These are phyloP conservation scores for Philhelius pedissequus DNA, from an alignment of 2,888 invertebrate species.

Conservation along the genomic window DNA sequence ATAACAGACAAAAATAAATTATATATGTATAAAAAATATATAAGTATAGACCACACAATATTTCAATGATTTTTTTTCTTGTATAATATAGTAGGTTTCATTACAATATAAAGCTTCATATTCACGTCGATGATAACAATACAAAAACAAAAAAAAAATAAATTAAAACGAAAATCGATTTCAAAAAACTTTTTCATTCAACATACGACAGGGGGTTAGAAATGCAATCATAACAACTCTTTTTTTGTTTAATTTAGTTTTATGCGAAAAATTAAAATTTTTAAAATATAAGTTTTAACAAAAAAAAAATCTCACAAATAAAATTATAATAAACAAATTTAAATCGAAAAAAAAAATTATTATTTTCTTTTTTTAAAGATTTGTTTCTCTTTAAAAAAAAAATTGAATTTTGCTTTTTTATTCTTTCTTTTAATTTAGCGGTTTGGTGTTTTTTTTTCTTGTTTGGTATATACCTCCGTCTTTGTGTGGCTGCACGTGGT, in stretches of 20 bases:
- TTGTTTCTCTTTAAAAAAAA: slow-evolving; percentile 17
- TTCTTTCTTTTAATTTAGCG: slow-evolving; percentile 17
- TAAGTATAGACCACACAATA: slow-evolving; percentile 65
- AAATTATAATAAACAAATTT: slow-evolving; percentile 13
- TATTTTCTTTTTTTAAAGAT: not conserved
- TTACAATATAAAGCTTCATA: slow-evolving; percentile 66
- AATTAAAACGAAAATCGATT: slow-evolving; percentile 49
- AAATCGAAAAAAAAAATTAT: slow-evolving; percentile 23
- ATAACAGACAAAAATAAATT: slow-evolving; percentile 45
- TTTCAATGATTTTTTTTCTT: slow-evolving; percentile 21
- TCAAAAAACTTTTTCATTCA: slow-evolving; percentile 56
- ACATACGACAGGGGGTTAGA: slow-evolving; percentile 69
- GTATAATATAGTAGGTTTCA: slow-evolving; percentile 26
- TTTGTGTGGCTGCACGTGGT: slow-evolving; percentile 85
- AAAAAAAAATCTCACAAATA: slow-evolving; percentile 27
- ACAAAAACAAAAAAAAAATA: slow-evolving; percentile 35
- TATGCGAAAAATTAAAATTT: slow-evolving; percentile 56
- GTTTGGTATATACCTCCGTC: slow-evolving; percentile 84
- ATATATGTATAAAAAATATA: slow-evolving; percentile 11
- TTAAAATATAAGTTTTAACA: not conserved
- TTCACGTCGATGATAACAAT: slow-evolving; percentile 62
- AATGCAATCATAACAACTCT: slow-evolving; percentile 66
- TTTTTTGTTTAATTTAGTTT: slow-evolving; percentile 48
- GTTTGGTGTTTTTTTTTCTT: slow-evolving; percentile 33
- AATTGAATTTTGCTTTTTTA: slow-evolving; percentile 77